Evolutionary conservation across 2,888 invertebrate species (phyloP).

Genomic region (Ochropleura plecta): DNA sequence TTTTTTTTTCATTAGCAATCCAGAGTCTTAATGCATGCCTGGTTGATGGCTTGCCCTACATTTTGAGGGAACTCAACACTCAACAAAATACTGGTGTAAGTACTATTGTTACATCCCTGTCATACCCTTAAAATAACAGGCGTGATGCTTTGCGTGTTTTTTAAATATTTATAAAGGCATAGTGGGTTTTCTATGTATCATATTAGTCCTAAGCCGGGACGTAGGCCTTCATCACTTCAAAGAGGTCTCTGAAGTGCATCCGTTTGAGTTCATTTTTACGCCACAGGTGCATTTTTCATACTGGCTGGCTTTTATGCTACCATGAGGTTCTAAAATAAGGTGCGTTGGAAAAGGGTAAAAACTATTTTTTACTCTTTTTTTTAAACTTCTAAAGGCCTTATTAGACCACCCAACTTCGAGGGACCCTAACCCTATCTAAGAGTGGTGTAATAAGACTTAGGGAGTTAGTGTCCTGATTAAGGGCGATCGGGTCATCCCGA

Average conservation of each 20-base stretch:
- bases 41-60: no score
- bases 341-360: background rate
- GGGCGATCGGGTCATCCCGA: no score
- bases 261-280: slow-evolving; percentile 37
- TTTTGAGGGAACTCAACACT: background rate
- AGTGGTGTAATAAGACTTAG: no score
- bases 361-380: background rate
- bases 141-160: background rate
- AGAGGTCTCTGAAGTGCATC: slow-evolving; percentile 41
- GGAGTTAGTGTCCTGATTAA: no score
- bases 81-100: background rate
- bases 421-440: no score
- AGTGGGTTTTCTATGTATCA: background rate
- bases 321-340: slow-evolving; percentile 4
- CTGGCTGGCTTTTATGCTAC: slow-evolving; percentile 23
- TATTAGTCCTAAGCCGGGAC: background rate
- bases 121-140: background rate
- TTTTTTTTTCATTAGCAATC: background rate
- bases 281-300: slow-evolving; percentile 34
- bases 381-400: no score
- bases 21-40: no score
- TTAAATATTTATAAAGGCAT: background rate
- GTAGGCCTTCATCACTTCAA: background rate
- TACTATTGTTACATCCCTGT: background rate
- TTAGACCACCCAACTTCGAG: no score